Evolutionary conservation across 2,888 invertebrate genomes (phyloP), one percentile per base, ranked within the genome.

Genomic region (Philhelius pedissequus): DNA sequence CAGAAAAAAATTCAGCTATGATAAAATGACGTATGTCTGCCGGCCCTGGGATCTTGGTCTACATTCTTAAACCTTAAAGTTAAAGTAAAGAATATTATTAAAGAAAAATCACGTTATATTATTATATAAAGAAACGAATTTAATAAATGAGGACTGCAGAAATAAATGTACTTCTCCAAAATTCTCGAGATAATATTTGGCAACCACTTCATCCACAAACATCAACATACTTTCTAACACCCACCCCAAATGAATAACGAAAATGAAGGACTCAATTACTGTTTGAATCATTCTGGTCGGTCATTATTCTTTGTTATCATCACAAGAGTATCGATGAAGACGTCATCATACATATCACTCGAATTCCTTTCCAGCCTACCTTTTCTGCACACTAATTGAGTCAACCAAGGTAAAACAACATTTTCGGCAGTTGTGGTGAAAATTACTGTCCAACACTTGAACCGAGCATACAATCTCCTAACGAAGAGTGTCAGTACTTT

Each of bases 341-440:
- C 18, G 66, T 35, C 60, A 54, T 74, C 52, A 60, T 11, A 25
- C 52, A 60, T 11, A 25, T 66, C 74, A 50, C 25, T 58, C 50
- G 30, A 64, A 70, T 52, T 18, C 64, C 54, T 64, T 52, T 18
- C 64, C 54, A 58, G 18, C 20, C 64, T 40, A 52, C 64, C 79
- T 15, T 48, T 52, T 52, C 83, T 60, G 18, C 27, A 25, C 76
- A 56, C 80, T 80, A 80, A 84, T 80, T 84, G 84, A 84, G 75
- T 80, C 79, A 71, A 80, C 75, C 75, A 35, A 84, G 79, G 75
- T 80, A 76, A 80, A 75, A 68, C 75, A 71, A 76, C 75, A 84
- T 84, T 76, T 58, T 71, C 54, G 71, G 68, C 66, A 84, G 71
- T 84, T 84, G 79, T 76, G 79, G 84, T 84, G 80, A 79, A 80